These are phyloP conservation scores for Prionace glauca DNA, from an alignment of 2,797 vertebrate species.

Conservation along the genomic window DNA sequence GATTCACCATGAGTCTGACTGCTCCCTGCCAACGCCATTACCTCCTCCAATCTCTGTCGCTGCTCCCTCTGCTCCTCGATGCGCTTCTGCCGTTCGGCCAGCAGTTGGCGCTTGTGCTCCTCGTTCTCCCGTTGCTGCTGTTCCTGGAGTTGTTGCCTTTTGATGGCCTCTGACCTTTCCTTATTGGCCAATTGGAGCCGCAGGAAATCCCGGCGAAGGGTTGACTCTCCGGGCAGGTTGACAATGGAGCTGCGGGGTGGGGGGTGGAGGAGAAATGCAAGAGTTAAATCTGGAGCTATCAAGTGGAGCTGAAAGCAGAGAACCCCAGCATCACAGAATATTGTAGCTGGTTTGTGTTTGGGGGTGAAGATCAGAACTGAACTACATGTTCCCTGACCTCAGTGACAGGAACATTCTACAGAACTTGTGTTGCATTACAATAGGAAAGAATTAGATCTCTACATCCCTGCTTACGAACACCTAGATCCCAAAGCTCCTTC, in stretches of 20 bases:
- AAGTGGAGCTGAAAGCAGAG: neutral
- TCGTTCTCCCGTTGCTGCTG: conserved; percentile 93
- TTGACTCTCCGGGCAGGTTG: conserved; percentile 93
- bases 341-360: neutral
- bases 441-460: no score
- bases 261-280: neutral
- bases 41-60: conserved; percentile 87
- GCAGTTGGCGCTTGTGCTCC: conserved; percentile 89
- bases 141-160: conserved; percentile 82
- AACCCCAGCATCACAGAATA: neutral
- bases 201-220: conserved; percentile 87
- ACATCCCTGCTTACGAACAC: neutral
- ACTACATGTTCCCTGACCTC: neutral
- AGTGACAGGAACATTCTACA: neutral
- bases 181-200: conserved; percentile 94
- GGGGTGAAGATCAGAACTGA: neutral
- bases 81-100: conserved; percentile 93
- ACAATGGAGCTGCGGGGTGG: conserved; percentile 78
- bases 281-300: neutral
- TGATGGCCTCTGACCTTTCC: conserved; percentile 88
- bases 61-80: conserved; percentile 98
- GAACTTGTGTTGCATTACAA: neutral
- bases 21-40: conserved; percentile 46
- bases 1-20: neutral
- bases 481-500: neutral